Evolutionary conservation across 1,140 invertebrate species (phyloP).

Genomic region (Macrosteles quadrilineatus): DNA sequence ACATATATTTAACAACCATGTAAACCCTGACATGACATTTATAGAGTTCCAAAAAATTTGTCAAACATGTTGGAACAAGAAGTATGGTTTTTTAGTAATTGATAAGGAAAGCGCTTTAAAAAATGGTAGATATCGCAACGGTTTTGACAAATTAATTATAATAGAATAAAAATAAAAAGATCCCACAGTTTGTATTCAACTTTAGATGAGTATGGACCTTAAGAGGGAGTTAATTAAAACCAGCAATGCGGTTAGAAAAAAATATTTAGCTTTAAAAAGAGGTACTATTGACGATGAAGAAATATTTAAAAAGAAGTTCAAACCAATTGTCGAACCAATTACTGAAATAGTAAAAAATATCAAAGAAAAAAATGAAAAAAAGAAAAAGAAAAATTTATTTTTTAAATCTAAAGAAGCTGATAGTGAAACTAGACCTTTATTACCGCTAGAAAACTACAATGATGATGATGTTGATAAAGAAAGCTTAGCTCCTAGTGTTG

Average conservation of each 20-base stretch:
- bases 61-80: constrained; percentile 9
- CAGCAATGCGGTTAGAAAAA: not conserved
- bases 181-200: not conserved
- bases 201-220: not conserved
- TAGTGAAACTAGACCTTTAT: too few species aligned
- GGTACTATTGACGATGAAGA: not conserved
- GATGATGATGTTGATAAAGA: too few species aligned
- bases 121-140: constrained; percentile 44
- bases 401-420: too few species aligned
- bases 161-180: not conserved
- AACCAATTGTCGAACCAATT: not conserved
- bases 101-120: constrained; percentile 44
- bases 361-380: not conserved
- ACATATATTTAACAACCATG: constrained; percentile 29
- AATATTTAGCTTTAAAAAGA: not conserved
- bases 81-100: constrained; percentile 45
- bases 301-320: not conserved
- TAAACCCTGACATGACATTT: constrained; percentile 21
- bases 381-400: too few species aligned
- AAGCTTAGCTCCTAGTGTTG: too few species aligned
- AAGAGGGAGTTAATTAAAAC: not conserved
- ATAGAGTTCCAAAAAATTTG: constrained; percentile 16
- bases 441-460: too few species aligned
- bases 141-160: constrained; percentile 42
- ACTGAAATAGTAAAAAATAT: constrained; percentile 4